phyloP scores from a whole-genome alignment of 2,888 invertebrate species.

The Entomobrya proxima region DNA sequence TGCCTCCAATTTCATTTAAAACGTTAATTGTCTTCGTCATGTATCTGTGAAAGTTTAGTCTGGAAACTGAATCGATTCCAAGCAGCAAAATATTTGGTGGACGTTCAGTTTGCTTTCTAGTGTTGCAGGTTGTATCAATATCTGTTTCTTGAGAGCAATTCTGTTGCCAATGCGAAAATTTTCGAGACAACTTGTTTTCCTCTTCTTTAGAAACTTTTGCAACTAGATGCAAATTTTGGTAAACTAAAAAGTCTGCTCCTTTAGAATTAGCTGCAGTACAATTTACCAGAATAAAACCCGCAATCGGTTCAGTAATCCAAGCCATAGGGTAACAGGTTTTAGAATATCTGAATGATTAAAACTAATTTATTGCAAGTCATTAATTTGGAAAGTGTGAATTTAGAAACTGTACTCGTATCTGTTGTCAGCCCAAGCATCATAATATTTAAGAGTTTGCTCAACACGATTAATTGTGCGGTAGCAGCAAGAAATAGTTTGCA shows the following conservation, averaged over 20 bases:
- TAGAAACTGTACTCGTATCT: not conserved
- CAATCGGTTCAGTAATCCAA: constrained; percentile 7
- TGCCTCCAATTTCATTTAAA: constrained; percentile 81
- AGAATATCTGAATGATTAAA: no score
- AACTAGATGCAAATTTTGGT: constrained; percentile 49
- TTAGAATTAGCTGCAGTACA: no score
- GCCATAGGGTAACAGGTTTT: constrained; percentile 47
- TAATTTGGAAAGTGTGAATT: no score
- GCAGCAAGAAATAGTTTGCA: not conserved
- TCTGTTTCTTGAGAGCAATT: not conserved
- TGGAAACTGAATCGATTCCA: constrained; percentile 90
- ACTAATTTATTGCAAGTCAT: no score
- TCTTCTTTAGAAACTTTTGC: no score
- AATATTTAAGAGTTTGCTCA: not conserved
- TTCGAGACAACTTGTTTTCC: no score
- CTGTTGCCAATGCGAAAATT: constrained; percentile 12
- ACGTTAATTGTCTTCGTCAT: constrained; percentile 79
- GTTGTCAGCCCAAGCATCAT: not conserved
- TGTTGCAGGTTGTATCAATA: no score
- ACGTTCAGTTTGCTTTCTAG: no score
- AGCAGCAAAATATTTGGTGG: constrained; percentile 77
- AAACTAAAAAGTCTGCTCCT: no score
- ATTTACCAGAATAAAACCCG: constrained; percentile 37
- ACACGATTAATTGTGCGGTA: not conserved
- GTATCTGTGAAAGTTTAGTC: constrained; percentile 86